Evolutionary conservation across 2,797 vertebrate species (phyloP), one percentile per base, ranked within the genome.

Genomic region (Onychomys arenicola): DNA sequence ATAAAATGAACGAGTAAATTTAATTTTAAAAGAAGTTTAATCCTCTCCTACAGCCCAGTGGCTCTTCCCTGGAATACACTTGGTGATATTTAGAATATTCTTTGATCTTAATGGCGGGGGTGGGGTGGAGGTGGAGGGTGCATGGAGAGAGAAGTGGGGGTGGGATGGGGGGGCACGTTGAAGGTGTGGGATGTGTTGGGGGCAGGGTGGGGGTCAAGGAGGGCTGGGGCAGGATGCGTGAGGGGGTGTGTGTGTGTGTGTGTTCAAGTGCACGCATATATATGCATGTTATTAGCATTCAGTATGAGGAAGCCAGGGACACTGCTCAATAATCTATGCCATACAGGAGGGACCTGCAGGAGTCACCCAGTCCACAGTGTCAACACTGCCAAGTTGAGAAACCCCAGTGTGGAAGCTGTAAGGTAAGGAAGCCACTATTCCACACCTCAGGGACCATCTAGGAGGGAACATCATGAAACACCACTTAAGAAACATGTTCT

Each of bases 191-290:
- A 21, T 10, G 0, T 73, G 40, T 12, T 17, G 40, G 57, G 81
- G 37, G 27, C 0, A 27, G 57, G 21, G 25, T 29, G 34, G 25
- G 13, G 5, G 80, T 59, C 27, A 29, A 16, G 27, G 14, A 46
- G 43, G 27, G 27, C 8, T 32, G 10, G 29, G 40, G 57, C 34
- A 69, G 21, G 21, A 40, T 32, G 63, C 13, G 63, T 32, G 23
- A 32, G 63, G 12, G 27, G 12, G 25, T 12, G 11, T 65, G 61
- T 61, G 21, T 63, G 32, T 34, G 32, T 67, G 13, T 71, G 16
- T 37, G n/a, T n/a, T n/a, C n/a, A n/a, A n/a, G n/a, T 21, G 17
- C 4, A 0, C 1, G 0, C 27, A 0, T 6, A 6, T 34, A 3
- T 75, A 5, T 3, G 14, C 25, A 3, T 46, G 55, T 40, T 89